Evolutionary conservation across 2,797 vertebrate genomes (phyloP).

Genomic region (Bufotes viridis): DNA sequence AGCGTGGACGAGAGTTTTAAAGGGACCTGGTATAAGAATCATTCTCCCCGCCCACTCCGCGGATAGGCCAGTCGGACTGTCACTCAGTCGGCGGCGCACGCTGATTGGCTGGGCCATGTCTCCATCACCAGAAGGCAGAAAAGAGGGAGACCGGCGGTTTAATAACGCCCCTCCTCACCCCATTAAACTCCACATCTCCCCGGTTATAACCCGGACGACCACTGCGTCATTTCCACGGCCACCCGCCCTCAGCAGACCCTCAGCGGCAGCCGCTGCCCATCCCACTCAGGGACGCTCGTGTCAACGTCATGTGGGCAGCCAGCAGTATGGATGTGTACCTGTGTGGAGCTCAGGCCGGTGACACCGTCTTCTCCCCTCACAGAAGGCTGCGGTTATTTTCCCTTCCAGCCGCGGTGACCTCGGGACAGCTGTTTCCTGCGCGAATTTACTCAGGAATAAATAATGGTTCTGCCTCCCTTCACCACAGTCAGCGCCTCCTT

Average conservation of each 20-base stretch:
- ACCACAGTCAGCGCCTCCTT: constrained; percentile 33
- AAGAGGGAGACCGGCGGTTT: constrained; percentile 30
- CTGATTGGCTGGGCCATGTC: constrained; percentile 6
- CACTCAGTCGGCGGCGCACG: neutral
- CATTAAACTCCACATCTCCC: neutral
- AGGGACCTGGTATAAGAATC: constrained; percentile 21
- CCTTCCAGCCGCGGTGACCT: neutral
- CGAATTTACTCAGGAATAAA: neutral
- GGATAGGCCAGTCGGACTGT: neutral
- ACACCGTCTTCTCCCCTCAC: neutral
- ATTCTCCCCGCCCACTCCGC: neutral
- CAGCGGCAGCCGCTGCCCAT: neutral
- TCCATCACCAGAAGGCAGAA: constrained; percentile 31
- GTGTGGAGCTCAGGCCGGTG: neutral
- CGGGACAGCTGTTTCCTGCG: too few relatives aligned
- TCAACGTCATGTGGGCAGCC: constrained; percentile 10
- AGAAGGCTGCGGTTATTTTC: too few relatives aligned
- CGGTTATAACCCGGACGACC: neutral
- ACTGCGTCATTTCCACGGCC: too few relatives aligned
- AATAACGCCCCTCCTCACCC: neutral
- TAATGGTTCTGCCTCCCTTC: neutral
- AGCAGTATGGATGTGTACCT: constrained; percentile 29
- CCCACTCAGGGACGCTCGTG: constrained; percentile 16
- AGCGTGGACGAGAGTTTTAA: constrained; percentile 38
- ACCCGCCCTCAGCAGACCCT: too few relatives aligned